These are phyloP conservation scores for Pseudochaenichthys georgianus DNA, from an alignment of 2,797 vertebrate species.

Conservation along the genomic window DNA sequence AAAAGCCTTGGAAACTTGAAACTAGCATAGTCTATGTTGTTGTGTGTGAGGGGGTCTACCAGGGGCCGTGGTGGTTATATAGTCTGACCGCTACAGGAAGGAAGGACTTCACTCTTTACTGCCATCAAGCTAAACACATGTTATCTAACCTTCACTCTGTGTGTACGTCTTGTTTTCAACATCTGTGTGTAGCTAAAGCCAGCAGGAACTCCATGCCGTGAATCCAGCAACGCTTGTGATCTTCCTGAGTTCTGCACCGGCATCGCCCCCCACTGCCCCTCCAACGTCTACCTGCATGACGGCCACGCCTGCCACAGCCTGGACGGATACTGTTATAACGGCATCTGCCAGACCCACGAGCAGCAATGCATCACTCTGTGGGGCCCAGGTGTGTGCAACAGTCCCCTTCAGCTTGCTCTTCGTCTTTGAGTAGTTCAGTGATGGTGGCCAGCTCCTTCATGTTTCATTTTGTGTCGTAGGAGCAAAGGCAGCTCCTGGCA, in stretches of 20 bases:
- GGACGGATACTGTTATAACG: conserved; percentile 96
- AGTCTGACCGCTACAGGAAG: neutral
- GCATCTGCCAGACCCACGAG: conserved; percentile 98
- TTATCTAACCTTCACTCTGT: neutral
- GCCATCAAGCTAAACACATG: neutral
- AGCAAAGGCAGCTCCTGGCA: conserved; percentile 87
- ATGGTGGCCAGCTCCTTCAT: conserved; percentile 8
- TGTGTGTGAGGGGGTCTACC: too few species aligned
- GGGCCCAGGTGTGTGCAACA: conserved; percentile 88
- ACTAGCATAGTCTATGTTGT: too few species aligned
- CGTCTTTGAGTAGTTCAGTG: conserved; percentile 58
- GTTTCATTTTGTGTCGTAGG: conserved; percentile 73
- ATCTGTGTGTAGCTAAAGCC: conserved; percentile 87
- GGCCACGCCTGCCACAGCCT: conserved; percentile 91
- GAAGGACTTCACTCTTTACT: neutral
- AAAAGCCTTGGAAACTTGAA: too few species aligned
- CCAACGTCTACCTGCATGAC: conserved; percentile 97
- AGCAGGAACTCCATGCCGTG: conserved; percentile 91
- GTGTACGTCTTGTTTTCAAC: conserved; percentile 9
- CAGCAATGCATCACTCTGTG: conserved; percentile 98
- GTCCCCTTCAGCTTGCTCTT: conserved; percentile 17
- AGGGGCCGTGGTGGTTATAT: too few species aligned
- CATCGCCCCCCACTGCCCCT: conserved; percentile 90
- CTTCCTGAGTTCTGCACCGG: conserved; percentile 98
- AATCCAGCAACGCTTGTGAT: conserved; percentile 93